Percentiles rank a stretch among this genome's conserved stretches.
Evolutionary conservation across 2,797 vertebrate species (phyloP).

Genomic region (Tachyglossus aculeatus): DNA sequence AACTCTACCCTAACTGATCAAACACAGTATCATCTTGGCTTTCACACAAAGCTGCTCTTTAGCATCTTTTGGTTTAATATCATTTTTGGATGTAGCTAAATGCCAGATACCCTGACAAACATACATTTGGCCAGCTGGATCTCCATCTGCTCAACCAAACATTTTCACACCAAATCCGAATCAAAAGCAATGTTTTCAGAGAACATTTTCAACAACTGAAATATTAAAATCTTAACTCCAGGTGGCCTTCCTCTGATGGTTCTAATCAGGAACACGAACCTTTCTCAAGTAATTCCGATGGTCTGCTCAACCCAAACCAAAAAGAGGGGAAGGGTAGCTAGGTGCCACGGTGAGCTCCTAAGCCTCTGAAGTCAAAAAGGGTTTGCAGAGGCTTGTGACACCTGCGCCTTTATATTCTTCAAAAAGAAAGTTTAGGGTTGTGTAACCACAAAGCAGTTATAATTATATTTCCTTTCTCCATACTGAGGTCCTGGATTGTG

Average conservation of each 20-base stretch:
- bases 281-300: conserved; percentile 41
- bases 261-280: conserved; percentile 43
- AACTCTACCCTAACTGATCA: conserved; percentile 52
- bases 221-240: conserved; percentile 84
- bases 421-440: too few relatives aligned
- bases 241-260: conserved; percentile 73
- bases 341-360: too few relatives aligned
- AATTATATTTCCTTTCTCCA: too few relatives aligned
- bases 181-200: conserved; percentile 73
- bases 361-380: too few relatives aligned
- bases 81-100: conserved; percentile 76
- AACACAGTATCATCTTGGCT: conserved; percentile 27
- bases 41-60: conserved; percentile 57
- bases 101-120: conserved; percentile 79
- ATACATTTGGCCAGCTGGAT: conserved; percentile 84
- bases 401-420: too few relatives aligned
- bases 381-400: too few relatives aligned
- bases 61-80: conserved; percentile 72
- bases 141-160: conserved; percentile 84
- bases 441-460: too few relatives aligned
- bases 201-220: conserved; percentile 77
- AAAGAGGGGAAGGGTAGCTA: too few relatives aligned
- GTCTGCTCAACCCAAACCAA: conserved; percentile 20
- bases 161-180: conserved; percentile 80
- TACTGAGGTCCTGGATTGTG: too few relatives aligned